Base-by-base conservation (phyloP, 2,888 invertebrate species). In the Lingula anatina region DNA sequence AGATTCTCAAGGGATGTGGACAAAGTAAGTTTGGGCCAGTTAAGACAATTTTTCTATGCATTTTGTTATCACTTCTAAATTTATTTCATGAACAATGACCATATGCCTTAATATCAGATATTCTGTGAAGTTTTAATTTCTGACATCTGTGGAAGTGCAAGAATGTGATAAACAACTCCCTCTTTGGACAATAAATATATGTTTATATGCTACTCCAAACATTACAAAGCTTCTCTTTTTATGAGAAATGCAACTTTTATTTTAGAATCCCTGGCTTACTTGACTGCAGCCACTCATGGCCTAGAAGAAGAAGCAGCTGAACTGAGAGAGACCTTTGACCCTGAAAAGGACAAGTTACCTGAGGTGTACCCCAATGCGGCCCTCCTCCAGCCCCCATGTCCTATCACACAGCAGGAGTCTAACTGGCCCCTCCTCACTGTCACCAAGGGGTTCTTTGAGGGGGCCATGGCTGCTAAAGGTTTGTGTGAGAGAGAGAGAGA, bases 351-450 rank as follows among this genome's bases (percentile, higher is more conserved):
- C 42, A 56, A 59, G 18, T 50, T 90, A 38, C 90, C 90, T 0
- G 84, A 86, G 47, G 80, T 89, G 0, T 85, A 87, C 66, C 84
- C 86, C 0, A 82, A 85, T 62, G 92, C 94, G 0, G 81, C 81
- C 55, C 81, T 91, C 44, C 80, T 97, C 25, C 82, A 86, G 51
- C 96, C 97, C 0, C 93, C 95, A 1, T 84, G 89, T 20, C 96
- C 97, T 0, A 86, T 95, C 44, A 85, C 85, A 59, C 72, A 87
- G 64, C 87, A 89, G n/a, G 95, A 96, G 76, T 86, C 87, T 45
- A 99, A 99, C 77, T 99, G 99, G 99, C 99, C 99, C 0, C 78
- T 95, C 9, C 80, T 99, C 24, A 93, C 95, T 0, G 89, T 96
- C 1, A 90, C 93, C 2, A 86, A 88, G 77, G 86, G 81, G 51